Conservation (phyloP, 2,113 vertebrate genomes). For the Dipodomys stephensi region DNA sequence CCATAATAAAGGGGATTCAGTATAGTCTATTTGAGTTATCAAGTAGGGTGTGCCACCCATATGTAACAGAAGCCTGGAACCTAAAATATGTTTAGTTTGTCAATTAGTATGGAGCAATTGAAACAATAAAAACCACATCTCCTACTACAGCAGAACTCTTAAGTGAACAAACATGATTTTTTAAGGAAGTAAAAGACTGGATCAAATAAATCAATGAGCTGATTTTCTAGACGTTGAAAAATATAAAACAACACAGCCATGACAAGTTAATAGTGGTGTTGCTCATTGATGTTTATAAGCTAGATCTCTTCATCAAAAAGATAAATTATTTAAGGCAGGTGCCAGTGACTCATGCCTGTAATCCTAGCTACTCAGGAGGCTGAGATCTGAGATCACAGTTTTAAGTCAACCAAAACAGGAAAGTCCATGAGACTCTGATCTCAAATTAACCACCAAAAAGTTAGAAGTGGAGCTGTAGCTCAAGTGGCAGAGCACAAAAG, state of each 20-base stretch:
- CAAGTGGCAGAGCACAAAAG: too few species aligned
- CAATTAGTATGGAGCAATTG: constrained; percentile 53
- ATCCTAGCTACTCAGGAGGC: too few species aligned
- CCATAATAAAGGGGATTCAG: constrained; percentile 43
- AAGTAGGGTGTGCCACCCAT: not conserved
- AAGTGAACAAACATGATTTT: constrained; percentile 57
- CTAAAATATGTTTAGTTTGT: constrained; percentile 34
- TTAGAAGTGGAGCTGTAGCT: too few species aligned
- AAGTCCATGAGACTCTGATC: too few species aligned
- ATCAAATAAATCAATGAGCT: constrained; percentile 18
- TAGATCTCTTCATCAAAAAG: constrained; percentile 40
- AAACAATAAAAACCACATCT: constrained; percentile 66
- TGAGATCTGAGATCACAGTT: too few species aligned
- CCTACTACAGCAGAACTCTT: constrained; percentile 57
- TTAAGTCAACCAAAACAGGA: too few species aligned
- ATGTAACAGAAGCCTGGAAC: constrained; percentile 54
- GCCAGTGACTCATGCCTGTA: too few species aligned
- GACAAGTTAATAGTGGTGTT: constrained; percentile 33
- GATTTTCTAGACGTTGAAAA: constrained; percentile 43
- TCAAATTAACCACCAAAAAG: too few species aligned
- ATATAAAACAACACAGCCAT: constrained; percentile 52
- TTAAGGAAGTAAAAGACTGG: constrained; percentile 43
- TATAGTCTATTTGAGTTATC: constrained; percentile 39
- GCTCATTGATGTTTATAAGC: constrained; percentile 33
- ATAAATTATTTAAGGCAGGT: not conserved